Evolutionary conservation across 2,888 invertebrate species (phyloP).

Genomic region (Zaprionus lineosus): DNA sequence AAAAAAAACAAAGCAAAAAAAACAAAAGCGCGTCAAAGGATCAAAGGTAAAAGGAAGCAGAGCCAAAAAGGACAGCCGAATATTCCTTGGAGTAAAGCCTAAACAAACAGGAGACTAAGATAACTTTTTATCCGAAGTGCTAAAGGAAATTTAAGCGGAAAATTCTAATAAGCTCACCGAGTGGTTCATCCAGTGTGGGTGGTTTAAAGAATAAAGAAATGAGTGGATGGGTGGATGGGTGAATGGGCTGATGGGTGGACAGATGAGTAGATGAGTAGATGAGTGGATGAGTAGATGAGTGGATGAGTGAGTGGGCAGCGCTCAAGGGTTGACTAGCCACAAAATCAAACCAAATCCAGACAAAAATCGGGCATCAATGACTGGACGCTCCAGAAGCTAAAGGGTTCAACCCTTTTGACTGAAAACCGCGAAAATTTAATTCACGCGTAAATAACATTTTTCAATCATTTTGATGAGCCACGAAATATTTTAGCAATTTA

Average conservation of each 20-base stretch:
- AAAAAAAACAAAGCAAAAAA: constrained; percentile 22
- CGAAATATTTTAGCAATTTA: constrained; percentile 76
- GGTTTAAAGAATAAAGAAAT: too few species aligned
- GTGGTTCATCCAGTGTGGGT: neutral
- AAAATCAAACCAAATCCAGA: constrained; percentile 44
- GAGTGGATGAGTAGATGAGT: neutral
- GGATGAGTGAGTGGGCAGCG: constrained; percentile 12
- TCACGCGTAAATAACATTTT: constrained; percentile 73
- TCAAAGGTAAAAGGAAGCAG: constrained; percentile 60
- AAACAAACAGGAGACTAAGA: constrained; percentile 69
- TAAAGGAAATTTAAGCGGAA: constrained; percentile 77
- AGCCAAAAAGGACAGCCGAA: constrained; percentile 44
- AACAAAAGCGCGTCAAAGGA: constrained; percentile 78
- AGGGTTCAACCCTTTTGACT: constrained; percentile 52
- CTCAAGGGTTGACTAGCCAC: constrained; percentile 61
- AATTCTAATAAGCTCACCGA: constrained; percentile 70
- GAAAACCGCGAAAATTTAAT: constrained; percentile 75
- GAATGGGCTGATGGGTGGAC: neutral
- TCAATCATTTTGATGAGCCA: constrained; percentile 78
- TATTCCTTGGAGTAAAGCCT: constrained; percentile 60
- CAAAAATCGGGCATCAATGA: constrained; percentile 46
- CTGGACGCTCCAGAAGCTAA: constrained; percentile 21
- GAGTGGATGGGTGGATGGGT: neutral
- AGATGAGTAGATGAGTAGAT: neutral
- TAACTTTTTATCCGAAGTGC: constrained; percentile 59